Evolutionary conservation across 2,888 invertebrate species (phyloP), one percentile per base, ranked within the genome.

Genomic region (Ligdia adustata): DNA sequence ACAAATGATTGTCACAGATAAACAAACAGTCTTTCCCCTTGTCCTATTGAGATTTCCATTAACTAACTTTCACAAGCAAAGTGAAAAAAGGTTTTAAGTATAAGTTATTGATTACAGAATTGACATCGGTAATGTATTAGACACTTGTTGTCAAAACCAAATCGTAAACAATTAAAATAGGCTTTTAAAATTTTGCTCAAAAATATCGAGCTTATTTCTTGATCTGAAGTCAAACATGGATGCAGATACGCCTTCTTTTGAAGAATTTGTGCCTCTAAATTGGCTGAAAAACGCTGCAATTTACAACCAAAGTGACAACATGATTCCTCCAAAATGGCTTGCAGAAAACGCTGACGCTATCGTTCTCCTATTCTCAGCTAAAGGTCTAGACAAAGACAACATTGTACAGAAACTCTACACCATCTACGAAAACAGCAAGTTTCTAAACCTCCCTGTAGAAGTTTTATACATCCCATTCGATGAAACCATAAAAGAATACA

Each of bases 381-480:
- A 71, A 15, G 75, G 69, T 0, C 53, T 73, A 43, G 85, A 88
- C 56, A 82, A 66, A 54, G 58, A 80, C 2, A 75, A 73, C 2
- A 60, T 84, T 0, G 43, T 89, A 1, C 20, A 60, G 0, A 76
- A 79, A n/a, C 88, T 90, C 61, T 86, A 73, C 56, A 60, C 64
- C 7, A 79, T 80, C 2, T 90, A 87, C 54, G 89, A 88, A 57
- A 75, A 66, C 18, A 66, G 76, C 0, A 89, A 88, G 48, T 62
- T 66, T 9, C 31, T 62, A 0, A 82, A 86, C 48, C 11, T 88
- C 1, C 85, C 88, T 0, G 62, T 89, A 22, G 89, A 90, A 71
- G 89, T 90, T 0, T 75, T 90, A 1, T 72, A 85, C 20, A 52
- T 88, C 0, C 83, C 89, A 0, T 62, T 83, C 65, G 89, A 89